Evolutionary conservation across 2,113 vertebrate genomes (phyloP).

Genomic region (Megaceryle maxima): DNA sequence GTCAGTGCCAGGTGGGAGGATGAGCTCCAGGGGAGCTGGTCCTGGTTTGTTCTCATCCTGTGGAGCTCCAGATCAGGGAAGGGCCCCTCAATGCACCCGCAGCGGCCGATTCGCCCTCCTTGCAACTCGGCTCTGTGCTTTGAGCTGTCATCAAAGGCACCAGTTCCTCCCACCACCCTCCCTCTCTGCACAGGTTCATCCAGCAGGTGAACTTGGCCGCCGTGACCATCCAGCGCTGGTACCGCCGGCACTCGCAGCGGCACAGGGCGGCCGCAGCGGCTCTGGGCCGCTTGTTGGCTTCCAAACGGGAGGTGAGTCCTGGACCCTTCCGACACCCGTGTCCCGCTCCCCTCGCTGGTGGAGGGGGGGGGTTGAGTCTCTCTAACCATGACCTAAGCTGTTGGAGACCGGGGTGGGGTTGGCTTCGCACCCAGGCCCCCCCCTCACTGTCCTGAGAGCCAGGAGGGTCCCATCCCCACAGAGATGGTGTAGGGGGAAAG

Average conservation of each 20-base stretch:
- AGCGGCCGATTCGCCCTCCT: neutral
- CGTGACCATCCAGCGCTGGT: slow-evolving; percentile 93
- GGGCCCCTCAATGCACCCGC: fast-evolving
- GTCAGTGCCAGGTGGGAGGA: fast-evolving
- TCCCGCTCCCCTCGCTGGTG: fast-evolving
- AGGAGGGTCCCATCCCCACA: fast-evolving
- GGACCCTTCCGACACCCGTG: fast-evolving
- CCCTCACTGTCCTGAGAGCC: fast-evolving
- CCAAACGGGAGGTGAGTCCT: slow-evolving; percentile 80
- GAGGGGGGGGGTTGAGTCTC: fast-evolving
- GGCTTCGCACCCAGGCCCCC: neutral
- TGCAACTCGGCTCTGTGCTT: neutral
- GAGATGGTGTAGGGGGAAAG: neutral
- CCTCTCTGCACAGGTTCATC: slow-evolving; percentile 81
- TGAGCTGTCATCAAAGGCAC: neutral
- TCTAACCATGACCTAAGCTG: neutral
- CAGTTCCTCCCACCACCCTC: neutral
- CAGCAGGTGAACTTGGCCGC: slow-evolving; percentile 89
- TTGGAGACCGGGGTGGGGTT: fast-evolving
- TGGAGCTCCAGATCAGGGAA: neutral
- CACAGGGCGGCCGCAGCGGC: slow-evolving; percentile 49
- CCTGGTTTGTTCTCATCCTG: neutral
- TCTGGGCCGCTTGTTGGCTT: slow-evolving; percentile 72
- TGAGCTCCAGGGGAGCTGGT: neutral
- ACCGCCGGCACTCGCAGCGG: slow-evolving; percentile 75